Evolutionary conservation across 2,113 vertebrate genomes (phyloP).

Genomic region (Grallaria varia): DNA sequence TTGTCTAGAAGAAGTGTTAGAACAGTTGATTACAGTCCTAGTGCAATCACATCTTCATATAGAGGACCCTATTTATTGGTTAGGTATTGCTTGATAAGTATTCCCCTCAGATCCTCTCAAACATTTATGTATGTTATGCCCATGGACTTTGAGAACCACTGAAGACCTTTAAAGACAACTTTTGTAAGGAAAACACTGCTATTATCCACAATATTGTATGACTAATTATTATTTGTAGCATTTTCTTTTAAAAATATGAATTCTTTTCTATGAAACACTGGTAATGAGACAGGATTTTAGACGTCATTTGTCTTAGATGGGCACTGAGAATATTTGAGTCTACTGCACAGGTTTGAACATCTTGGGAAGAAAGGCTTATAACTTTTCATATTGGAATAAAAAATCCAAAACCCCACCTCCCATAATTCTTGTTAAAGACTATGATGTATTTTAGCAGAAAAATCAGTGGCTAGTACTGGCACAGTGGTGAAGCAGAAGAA

Average conservation of each 20-base stretch:
- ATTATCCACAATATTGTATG: neutral
- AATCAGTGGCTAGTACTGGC: neutral
- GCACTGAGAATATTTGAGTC: neutral
- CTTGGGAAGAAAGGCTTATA: neutral
- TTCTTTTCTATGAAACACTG: neutral
- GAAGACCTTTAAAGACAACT: neutral
- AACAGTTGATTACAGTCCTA: neutral
- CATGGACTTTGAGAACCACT: neutral
- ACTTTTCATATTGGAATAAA: neutral
- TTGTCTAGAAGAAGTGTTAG: neutral
- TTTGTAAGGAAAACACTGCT: neutral
- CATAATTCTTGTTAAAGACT: neutral
- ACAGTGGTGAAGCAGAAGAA: neutral
- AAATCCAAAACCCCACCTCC: neutral
- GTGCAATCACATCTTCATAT: neutral
- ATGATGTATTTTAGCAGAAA: neutral
- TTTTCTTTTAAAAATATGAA: neutral
- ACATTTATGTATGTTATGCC: neutral
- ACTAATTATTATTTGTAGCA: neutral
- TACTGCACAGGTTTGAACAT: neutral
- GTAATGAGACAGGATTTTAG: neutral
- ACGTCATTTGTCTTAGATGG: neutral
- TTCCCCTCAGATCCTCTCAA: neutral
- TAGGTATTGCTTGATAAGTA: neutral
- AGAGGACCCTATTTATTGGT: neutral